Base-by-base conservation (phyloP, 2,797 vertebrate genomes). In the Gymnoscopelus microlampas region DNA sequence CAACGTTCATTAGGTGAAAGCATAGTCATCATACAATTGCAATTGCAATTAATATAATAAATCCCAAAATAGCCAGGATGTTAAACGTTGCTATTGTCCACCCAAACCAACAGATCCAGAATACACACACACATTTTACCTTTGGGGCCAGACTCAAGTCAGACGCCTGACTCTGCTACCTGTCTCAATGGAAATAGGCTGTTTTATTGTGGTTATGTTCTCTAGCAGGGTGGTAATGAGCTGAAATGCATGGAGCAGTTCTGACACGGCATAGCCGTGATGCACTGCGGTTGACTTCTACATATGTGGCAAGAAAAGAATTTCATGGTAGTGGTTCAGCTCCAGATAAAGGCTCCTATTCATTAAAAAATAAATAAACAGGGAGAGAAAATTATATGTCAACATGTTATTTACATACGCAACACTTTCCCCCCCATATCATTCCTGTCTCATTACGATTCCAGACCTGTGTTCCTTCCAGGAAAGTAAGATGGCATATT, bases 291-390 rank as follows among this genome's bases (percentile, higher is more conserved):
- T 54, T 65, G 68, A 77, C 73, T 82, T 44, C 76, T 56, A 51
- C 77, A 62, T 66, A 69, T 44, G 56, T 75, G 76, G 66, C 62
- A 60, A 59, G 72, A 76, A 75, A 72, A 74, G 69, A 80, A 88
- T 87, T 87, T 87, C 81, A 87, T 83, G 79, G 75, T 87, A 73
- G 63, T 61, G 75, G 76, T 76, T 87, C 59, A 79, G 75, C 62
- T 32, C 0, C 77, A 84, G 81, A 91, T 87, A 87, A 86, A 84
- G 59, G 74, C 70, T 69, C 69, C 64, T 80, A 63, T 80, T 88
- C 79, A 87, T 87, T 86, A 79, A 75, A 71, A 78, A 79, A 73
- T 64, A 83, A 82, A 87, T 76, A 85, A 84, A 77, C 74, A 70
- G 70, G 58, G 60, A 44, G 68, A 64, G 62, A 79, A 81, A 83